Evolutionary conservation across 2,888 invertebrate species (phyloP), one percentile per base, ranked within the genome.

Genomic region (Rotaria magnacalcarata): DNA sequence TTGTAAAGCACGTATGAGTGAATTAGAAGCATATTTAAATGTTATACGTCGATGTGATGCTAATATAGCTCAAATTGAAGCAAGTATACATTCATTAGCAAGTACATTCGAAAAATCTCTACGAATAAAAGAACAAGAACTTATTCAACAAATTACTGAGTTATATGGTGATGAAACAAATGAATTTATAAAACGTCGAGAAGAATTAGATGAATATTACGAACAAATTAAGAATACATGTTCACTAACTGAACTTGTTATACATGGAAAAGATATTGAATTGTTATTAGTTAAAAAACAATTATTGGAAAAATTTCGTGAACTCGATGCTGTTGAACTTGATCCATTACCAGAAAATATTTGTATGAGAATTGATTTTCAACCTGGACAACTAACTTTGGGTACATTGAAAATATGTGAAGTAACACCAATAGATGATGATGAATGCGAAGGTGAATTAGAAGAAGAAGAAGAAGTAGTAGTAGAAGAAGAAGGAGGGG

Each of bases 221-320:
- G 91, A 91, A 85, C 89, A 90, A 85, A 87, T 91, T 50, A 90
- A 90, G 87, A 91, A 90, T 88, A 91, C 91, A 21, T 91, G 91
- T 87, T 90, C 88, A 88, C 88, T 91, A 54, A 91, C 91, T 0
- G 91, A 91, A 87, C 88, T 91, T 21, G 90, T 91, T n/a, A 88
- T 91, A 21, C 89, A 91, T 84, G 91, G 91, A 54, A 91, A 91
- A 87, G 91, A 91, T 87, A 91, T 91, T 47, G 91, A 91, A 88
- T 89, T 91, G 27, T 88, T 91, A 84, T 88, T 91, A 74, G 88
- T 91, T 84, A 91, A 91, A 88, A 91, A 91, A 87, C 90, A 91
- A 87, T 90, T 91, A 8, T 89, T 90, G 86, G 91, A 91, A 85
- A 91, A 91, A 88, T 89, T 91, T 90, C 75, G 89, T 89, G 56